Percentiles rank a stretch among this genome's conserved stretches.
These are phyloP conservation scores for Lampris megalopsis DNA, from an alignment of 2,113 vertebrate genomes.

Conservation along the genomic window DNA sequence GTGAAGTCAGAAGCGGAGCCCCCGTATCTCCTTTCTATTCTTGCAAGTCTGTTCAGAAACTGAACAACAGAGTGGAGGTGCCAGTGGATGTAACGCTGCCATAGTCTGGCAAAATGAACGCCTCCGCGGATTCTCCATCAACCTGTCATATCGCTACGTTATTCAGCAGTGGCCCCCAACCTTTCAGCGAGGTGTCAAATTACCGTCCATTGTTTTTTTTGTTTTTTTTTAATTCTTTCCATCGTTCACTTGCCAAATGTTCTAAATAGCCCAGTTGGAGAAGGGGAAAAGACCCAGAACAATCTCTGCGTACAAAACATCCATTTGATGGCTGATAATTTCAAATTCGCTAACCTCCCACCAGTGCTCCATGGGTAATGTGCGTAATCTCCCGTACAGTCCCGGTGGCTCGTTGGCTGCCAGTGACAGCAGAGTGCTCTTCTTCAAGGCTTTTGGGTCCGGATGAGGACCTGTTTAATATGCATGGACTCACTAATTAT, in stretches of 20 bases:
- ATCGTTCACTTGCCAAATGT: constrained; percentile 28
- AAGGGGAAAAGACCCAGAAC: constrained; percentile 7
- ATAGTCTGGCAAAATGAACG: not conserved
- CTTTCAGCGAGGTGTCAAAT: constrained; percentile 19
- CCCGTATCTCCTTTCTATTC: constrained; percentile 11
- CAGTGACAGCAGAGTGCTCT: constrained; percentile 59
- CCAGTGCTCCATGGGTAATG: constrained; percentile 44
- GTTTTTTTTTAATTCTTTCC: constrained; percentile 7
- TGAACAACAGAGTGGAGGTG: constrained; percentile 10
- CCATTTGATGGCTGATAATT: constrained; percentile 2
- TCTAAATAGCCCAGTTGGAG: constrained; percentile 29
- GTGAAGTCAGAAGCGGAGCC: constrained; percentile 14
- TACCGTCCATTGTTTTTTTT: not conserved
- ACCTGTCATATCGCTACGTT: constrained; percentile 21
- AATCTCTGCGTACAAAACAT: constrained; percentile 20
- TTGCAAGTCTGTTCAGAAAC: not conserved
- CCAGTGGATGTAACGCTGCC: constrained; percentile 5
- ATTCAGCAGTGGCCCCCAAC: not conserved
- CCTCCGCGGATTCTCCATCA: constrained; percentile 30
- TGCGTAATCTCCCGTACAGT: constrained; percentile 55
- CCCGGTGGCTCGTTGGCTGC: constrained; percentile 50
- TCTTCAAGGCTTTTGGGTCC: constrained; percentile 61
- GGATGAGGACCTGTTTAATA: constrained; percentile 76
- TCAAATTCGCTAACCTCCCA: constrained; percentile 34
- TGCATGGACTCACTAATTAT: constrained; percentile 81